Evolutionary conservation across 2,888 invertebrate genomes (phyloP).

Genomic region (Andrena hattorfiana): DNA sequence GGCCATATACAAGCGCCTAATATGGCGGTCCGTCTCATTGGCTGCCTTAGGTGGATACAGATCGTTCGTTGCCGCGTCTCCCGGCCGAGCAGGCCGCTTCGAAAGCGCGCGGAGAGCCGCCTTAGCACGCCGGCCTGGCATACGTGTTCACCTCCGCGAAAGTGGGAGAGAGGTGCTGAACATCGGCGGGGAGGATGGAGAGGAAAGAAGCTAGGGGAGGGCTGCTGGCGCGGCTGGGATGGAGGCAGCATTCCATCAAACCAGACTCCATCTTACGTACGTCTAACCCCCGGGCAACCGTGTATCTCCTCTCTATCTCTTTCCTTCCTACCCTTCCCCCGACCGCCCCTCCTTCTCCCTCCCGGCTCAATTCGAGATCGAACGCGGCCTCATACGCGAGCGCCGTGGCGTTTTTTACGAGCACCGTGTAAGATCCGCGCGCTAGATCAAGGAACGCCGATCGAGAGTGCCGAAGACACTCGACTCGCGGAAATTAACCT

Average conservation of each 20-base stretch:
- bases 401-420: slow-evolving; percentile 42
- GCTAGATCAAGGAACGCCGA: slow-evolving; percentile 56
- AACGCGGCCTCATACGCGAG: slow-evolving; percentile 34
- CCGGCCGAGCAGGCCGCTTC: slow-evolving; percentile 24
- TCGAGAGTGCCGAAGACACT: slow-evolving; percentile 7
- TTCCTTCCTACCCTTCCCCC: slow-evolving; percentile 30
- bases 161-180: slow-evolving; percentile 66
- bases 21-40: slow-evolving; percentile 75
- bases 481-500: slow-evolving; percentile 11
- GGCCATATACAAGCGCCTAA: slow-evolving; percentile 72
- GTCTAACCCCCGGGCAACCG: slow-evolving; percentile 78
- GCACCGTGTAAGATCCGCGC: slow-evolving; percentile 35
- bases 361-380: slow-evolving; percentile 58
- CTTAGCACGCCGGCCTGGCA: slow-evolving; percentile 57
- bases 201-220: slow-evolving; percentile 65
- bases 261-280: slow-evolving; percentile 84
- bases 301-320: slow-evolving; percentile 65
- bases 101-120: slow-evolving; percentile 63
- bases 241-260: slow-evolving; percentile 84
- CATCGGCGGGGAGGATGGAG: slow-evolving; percentile 55
- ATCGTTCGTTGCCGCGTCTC: slow-evolving; percentile 49
- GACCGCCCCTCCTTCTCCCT: slow-evolving; percentile 34
- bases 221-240: slow-evolving; percentile 70
- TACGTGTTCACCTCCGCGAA: slow-evolving; percentile 61
- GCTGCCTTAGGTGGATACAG: slow-evolving; percentile 63